Percentiles rank a stretch among this genome's conserved stretches.
Conservation (phyloP, 2,113 vertebrate genomes). For the Xenopus borealis region DNA sequence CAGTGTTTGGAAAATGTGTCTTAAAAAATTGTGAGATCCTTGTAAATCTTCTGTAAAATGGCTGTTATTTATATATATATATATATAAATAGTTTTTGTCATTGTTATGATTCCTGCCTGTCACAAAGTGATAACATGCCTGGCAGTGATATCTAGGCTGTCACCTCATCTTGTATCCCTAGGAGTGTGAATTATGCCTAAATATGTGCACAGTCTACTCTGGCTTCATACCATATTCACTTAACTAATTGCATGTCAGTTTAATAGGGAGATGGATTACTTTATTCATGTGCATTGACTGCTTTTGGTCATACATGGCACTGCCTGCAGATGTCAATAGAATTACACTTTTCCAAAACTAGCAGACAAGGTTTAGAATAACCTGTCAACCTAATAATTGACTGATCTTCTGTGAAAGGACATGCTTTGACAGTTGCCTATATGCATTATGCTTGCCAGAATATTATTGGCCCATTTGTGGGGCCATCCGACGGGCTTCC, state of each 20-base stretch:
- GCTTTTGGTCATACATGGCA: too few relatives aligned
- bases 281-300: too few relatives aligned
- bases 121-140: conserved; percentile 25
- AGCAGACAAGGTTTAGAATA: too few relatives aligned
- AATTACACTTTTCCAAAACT: not conserved
- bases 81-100: not conserved
- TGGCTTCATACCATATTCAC: too few relatives aligned
- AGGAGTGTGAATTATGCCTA: conserved; percentile 20
- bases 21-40: too few relatives aligned
- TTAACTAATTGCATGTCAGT: not conserved
- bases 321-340: not conserved
- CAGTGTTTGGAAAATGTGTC: too few relatives aligned
- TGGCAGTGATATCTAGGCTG: conserved; percentile 11
- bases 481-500: too few relatives aligned
- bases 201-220: not conserved
- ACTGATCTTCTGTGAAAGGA: too few relatives aligned
- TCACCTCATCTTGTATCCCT: conserved; percentile 17
- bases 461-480: too few relatives aligned
- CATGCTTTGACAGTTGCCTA: too few relatives aligned
- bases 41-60: not conserved
- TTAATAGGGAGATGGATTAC: not conserved
- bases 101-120: conserved; percentile 9
- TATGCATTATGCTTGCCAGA: too few relatives aligned
- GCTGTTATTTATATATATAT: not conserved
- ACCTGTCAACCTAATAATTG: too few relatives aligned